phyloP scores from a whole-genome alignment of 2,797 vertebrate species.

The Melanotaenia nigrans region DNA sequence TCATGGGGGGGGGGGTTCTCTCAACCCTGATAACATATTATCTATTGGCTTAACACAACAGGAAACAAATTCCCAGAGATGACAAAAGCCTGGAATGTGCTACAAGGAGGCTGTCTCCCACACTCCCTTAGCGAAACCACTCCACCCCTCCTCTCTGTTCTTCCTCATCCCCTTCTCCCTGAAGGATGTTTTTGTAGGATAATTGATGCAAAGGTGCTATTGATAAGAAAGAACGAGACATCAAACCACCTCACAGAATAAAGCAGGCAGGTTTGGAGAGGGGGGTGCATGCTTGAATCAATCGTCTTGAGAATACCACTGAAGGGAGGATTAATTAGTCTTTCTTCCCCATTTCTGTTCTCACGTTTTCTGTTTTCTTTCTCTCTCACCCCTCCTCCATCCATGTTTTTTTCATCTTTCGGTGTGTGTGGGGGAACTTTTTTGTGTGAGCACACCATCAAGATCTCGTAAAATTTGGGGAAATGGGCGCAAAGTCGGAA shows the following conservation, averaged over 20 bases:
- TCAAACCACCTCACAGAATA: slow-evolving; percentile 70
- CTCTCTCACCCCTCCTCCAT: slow-evolving; percentile 64
- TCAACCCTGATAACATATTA: slow-evolving; percentile 75
- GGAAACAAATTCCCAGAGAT: slow-evolving; percentile 78
- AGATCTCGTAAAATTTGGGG: slow-evolving; percentile 33
- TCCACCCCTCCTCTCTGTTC: slow-evolving; percentile 24
- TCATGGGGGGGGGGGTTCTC: slow-evolving; percentile 28
- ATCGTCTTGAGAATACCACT: slow-evolving; percentile 64
- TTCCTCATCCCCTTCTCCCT: slow-evolving; percentile 61
- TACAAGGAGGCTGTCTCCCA: slow-evolving; percentile 74
- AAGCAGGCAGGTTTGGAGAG: slow-evolving; percentile 52
- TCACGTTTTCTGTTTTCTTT: slow-evolving; percentile 78
- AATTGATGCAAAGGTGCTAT: slow-evolving; percentile 83
- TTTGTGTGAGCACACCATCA: slow-evolving; percentile 44
- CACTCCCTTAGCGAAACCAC: slow-evolving; percentile 56
- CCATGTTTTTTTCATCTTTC: slow-evolving; percentile 64
- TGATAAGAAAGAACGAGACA: slow-evolving; percentile 80
- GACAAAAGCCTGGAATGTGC: slow-evolving; percentile 82
- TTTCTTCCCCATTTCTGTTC: slow-evolving; percentile 76
- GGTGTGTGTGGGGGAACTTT: slow-evolving; percentile 10
- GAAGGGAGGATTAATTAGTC: slow-evolving; percentile 83
- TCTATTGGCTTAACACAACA: slow-evolving; percentile 78
- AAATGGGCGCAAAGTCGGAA: slow-evolving; percentile 42
- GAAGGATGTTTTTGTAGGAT: slow-evolving; percentile 78
- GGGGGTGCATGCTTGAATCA: slow-evolving; percentile 37